Base-by-base conservation (phyloP, 2,888 invertebrate species). In the Pteria penguin region DNA sequence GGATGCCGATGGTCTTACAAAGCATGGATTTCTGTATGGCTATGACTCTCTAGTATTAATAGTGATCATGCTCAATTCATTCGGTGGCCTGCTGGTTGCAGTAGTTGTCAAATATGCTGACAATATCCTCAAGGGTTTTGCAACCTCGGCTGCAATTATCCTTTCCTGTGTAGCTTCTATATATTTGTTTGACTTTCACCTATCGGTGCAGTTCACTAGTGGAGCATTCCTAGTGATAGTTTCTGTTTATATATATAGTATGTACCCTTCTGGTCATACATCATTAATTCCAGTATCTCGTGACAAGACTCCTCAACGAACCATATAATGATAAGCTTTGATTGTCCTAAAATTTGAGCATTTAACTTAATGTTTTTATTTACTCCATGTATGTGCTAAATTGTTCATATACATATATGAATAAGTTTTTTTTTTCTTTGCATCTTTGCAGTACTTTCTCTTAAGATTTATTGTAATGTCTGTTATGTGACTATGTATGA, bases 41-140 rank as follows among this genome's bases (percentile, higher is more conserved):
- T 94, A 94, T 83, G 94, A 94, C 83, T 77, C 80, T 11, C 82
- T 95, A 94, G 95, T 99, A 3, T 93, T 93, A 93, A 88, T 97
- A 89, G 94, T 98, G 72, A 95, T 99, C 3, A 90, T 96, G 27
- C 93, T 91, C 65, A 98, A 99, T 93, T 98, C 98, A 0, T 95
- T 96, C 22, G 99, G 99, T 0, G 99, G 99, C 4, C 94, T 99
- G 1, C 95, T 99, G 70, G 99, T 99, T 5, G 99, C 99, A 0
- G 95, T 99, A 83, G 99, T 99, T 1, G 98, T 99, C 32, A 99
- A 99, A 93, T 99, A 99, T 92, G 99, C 99, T 0, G 99, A 99
- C 92, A 99, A 99, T 93, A 99, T 99, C 89, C 93, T 99, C 5
- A 99, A 94, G 93, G 99, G 99, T 27, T 90, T 90, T 78, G 98